Conservation (phyloP, 2,888 invertebrate genomes). For the Rhyacophila evoluta region DNA sequence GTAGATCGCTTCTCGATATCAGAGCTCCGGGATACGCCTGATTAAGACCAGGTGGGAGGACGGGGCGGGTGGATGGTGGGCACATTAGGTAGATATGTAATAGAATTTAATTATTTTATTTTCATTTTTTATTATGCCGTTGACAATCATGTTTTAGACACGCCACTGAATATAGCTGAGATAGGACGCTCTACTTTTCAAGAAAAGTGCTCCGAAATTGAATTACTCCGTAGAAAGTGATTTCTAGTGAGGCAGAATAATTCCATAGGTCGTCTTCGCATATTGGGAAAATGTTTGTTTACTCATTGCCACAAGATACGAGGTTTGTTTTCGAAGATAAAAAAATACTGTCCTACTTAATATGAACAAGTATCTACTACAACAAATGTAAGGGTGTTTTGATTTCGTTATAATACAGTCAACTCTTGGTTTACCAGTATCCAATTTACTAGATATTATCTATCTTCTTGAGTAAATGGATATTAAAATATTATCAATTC, state of each 20-base stretch:
- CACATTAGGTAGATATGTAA: no score
- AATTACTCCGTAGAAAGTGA: neutral
- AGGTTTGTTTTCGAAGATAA: neutral
- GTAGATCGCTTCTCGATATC: no score
- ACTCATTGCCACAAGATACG: neutral
- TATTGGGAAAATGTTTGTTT: neutral
- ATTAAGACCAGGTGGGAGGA: no score
- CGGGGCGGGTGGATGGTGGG: no score
- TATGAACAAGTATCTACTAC: neutral
- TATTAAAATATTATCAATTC: no score
- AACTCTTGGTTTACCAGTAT: no score
- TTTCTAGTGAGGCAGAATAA: conserved; percentile 11
- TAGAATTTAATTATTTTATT: no score
- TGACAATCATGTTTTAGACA: neutral
- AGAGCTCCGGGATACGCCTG: no score
- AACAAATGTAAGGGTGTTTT: neutral
- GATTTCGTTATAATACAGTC: neutral
- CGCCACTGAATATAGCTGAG: neutral
- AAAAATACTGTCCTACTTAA: neutral
- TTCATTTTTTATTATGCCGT: neutral
- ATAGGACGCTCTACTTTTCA: neutral
- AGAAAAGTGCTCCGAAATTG: conserved; percentile 17
- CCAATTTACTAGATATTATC: no score
- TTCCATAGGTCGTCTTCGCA: neutral
- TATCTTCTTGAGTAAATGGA: no score